Evolutionary conservation across 2,888 invertebrate species (phyloP).

Genomic region (Temnothorax unifasciatus): DNA sequence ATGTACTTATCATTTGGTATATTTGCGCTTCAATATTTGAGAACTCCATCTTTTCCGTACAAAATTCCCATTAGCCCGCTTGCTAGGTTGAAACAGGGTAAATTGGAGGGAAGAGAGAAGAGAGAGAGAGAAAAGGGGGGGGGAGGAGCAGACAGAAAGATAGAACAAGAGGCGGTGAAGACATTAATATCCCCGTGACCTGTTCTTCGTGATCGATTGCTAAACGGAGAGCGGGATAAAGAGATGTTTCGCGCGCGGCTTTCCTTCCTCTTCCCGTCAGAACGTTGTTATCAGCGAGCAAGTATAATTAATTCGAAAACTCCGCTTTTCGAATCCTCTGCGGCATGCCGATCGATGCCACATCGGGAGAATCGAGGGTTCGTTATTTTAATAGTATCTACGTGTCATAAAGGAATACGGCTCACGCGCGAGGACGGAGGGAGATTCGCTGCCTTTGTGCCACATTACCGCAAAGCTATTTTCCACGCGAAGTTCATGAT

Average conservation of each 20-base stretch:
- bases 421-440: neutral
- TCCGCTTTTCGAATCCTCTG: conserved; percentile 36
- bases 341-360: conserved; percentile 48
- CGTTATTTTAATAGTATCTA: conserved; percentile 31
- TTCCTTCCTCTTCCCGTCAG: conserved; percentile 10
- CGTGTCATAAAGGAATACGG: conserved; percentile 27
- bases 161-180: neutral
- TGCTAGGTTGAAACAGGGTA: neutral
- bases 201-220: conserved; percentile 42
- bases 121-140: neutral
- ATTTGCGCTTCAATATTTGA: conserved; percentile 14
- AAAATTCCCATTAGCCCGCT: conserved; percentile 1
- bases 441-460: conserved; percentile 58
- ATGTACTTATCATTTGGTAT: conserved; percentile 5
- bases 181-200: conserved; percentile 48
- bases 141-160: neutral
- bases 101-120: neutral
- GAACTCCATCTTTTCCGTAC: neutral
- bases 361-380: conserved; percentile 48
- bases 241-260: conserved; percentile 18
- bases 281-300: conserved; percentile 30
- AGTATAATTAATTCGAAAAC: conserved; percentile 59
- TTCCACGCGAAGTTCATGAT: conserved; percentile 55
- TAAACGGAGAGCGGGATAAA: conserved; percentile 27
- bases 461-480: conserved; percentile 54